A percentile compares a stretch with the other conserved stretches of the same genome.
phyloP scores from a whole-genome alignment of 2,888 invertebrate genomes.

The Ornithoptera priamus region DNA sequence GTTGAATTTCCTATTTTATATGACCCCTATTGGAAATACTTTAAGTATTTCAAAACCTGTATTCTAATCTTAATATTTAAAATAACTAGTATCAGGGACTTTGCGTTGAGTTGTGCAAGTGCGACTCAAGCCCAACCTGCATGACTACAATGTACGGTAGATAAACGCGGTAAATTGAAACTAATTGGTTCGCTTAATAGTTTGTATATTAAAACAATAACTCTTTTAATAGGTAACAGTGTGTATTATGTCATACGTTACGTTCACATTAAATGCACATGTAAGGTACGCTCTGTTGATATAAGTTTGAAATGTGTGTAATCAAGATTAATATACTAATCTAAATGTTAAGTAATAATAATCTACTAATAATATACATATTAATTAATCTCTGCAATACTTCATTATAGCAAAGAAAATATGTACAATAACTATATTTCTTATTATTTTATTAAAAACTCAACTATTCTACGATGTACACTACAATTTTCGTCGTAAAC shows the following conservation, averaged over 20 bases:
- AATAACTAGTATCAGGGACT: too few species aligned
- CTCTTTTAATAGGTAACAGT: neutral
- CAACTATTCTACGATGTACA: neutral
- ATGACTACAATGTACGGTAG: neutral
- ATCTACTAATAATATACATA: neutral
- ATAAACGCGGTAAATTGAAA: constrained; percentile 13
- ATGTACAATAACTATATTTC: neutral
- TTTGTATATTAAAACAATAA: neutral
- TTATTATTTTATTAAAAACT: neutral
- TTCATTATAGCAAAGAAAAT: neutral
- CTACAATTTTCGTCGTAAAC: too few species aligned
- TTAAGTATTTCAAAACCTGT: too few species aligned
- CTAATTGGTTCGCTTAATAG: neutral
- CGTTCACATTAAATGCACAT: neutral
- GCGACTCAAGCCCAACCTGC: neutral
- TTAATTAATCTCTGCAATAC: neutral
- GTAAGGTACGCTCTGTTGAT: neutral
- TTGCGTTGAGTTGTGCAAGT: too few species aligned
- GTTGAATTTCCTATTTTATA: too few species aligned
- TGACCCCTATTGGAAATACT: too few species aligned
- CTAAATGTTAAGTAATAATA: neutral
- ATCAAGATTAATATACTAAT: neutral
- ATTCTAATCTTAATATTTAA: too few species aligned
- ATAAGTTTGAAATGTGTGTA: neutral
- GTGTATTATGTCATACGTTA: neutral